A percentile compares a stretch with the other conserved stretches of the same genome.
Evolutionary conservation across 2,888 invertebrate genomes (phyloP).

Genomic region (Tenthredo livida): DNA sequence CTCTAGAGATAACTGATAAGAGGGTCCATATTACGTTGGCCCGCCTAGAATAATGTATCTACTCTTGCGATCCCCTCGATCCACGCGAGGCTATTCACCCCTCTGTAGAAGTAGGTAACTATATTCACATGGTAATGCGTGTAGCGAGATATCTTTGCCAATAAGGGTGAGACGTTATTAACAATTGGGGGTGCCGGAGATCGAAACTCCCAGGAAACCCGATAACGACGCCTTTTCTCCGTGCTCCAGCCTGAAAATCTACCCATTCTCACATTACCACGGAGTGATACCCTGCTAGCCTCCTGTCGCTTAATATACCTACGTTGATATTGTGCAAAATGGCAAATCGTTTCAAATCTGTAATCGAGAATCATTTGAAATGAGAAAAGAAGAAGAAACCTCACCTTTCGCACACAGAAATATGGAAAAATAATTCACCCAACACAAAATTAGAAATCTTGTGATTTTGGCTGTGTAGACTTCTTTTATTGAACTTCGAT

Average conservation of each 20-base stretch:
- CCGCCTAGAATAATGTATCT: slow-evolving; percentile 74
- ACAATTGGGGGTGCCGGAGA: slow-evolving; percentile 69
- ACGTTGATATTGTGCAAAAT: background rate
- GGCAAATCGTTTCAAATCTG: slow-evolving; percentile 26
- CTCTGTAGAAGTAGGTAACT: slow-evolving; percentile 66
- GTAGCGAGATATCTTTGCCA: slow-evolving; percentile 66
- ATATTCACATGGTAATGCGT: slow-evolving; percentile 77
- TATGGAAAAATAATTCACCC: background rate
- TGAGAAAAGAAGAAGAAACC: background rate
- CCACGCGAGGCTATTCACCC: slow-evolving; percentile 59
- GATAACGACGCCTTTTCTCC: slow-evolving; percentile 48
- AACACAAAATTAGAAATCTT: background rate
- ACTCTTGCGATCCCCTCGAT: slow-evolving; percentile 64
- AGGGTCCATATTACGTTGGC: slow-evolving; percentile 74
- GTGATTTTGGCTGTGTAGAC: background rate
- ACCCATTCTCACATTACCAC: slow-evolving; percentile 33
- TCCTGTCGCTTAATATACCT: background rate
- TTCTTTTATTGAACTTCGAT: background rate
- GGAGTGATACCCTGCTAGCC: slow-evolving; percentile 12
- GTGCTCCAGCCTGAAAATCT: slow-evolving; percentile 11
- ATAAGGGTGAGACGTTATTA: slow-evolving; percentile 74
- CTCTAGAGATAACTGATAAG: slow-evolving; percentile 65
- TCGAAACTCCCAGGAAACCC: slow-evolving; percentile 46
- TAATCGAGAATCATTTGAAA: slow-evolving; percentile 21
- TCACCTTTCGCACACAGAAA: background rate